These are phyloP conservation scores for Kuschelorhynchus macadamiae DNA, from an alignment of 2,888 invertebrate species.

Conservation along the genomic window DNA sequence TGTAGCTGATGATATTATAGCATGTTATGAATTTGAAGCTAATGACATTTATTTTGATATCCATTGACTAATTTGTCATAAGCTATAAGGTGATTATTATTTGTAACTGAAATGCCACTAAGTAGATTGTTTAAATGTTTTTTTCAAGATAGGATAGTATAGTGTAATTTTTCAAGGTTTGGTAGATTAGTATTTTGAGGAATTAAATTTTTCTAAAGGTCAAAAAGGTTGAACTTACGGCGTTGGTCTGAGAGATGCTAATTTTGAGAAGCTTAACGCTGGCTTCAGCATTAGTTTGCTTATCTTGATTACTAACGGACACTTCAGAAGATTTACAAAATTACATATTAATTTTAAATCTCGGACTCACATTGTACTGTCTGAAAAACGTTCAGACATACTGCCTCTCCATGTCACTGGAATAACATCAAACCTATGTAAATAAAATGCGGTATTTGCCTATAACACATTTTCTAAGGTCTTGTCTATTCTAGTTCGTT, in stretches of 20 bases:
- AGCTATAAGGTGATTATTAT: conserved; percentile 9
- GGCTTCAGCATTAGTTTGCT: no score
- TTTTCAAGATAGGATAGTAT: conserved; percentile 6
- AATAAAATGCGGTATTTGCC: no score
- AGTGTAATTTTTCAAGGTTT: conserved; percentile 2
- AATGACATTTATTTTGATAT: conserved; percentile 1
- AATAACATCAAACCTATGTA: no score
- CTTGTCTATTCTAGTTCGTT: no score
- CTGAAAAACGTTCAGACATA: no score
- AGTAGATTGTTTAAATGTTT: neutral
- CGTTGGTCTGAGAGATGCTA: neutral
- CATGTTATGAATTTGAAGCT: neutral
- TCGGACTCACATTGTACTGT: no score
- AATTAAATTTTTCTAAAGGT: conserved; percentile 2
- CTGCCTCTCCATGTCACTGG: no score
- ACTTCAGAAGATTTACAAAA: neutral
- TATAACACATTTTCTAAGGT: no score
- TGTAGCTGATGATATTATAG: conserved; percentile 4
- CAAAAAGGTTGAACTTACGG: neutral
- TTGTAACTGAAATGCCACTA: conserved; percentile 1
- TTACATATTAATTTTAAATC: neutral
- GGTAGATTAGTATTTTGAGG: conserved; percentile 1
- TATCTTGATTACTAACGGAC: no score
- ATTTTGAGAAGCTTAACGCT: neutral
- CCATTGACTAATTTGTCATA: neutral